A percentile compares a stretch with the other conserved stretches of the same genome.
Evolutionary conservation across 2,888 invertebrate species (phyloP).

Genomic region (Tetrapedia diversipes): DNA sequence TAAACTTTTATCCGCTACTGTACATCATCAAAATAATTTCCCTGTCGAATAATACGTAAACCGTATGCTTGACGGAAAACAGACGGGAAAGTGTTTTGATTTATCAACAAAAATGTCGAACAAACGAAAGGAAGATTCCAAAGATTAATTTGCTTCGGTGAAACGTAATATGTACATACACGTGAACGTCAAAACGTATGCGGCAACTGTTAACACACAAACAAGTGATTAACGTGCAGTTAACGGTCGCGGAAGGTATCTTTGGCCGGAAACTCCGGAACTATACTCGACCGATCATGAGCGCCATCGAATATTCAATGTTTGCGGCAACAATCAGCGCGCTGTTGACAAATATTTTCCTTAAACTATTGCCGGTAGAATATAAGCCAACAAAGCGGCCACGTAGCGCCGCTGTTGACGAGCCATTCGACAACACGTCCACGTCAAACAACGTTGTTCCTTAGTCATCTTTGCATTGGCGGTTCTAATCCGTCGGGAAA

Average conservation of each 20-base stretch:
- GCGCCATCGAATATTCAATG: slow-evolving; percentile 38
- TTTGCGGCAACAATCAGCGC: slow-evolving; percentile 31
- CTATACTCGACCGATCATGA: slow-evolving; percentile 22
- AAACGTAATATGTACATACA: neutral
- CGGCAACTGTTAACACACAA: neutral
- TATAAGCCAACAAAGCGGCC: slow-evolving; percentile 27
- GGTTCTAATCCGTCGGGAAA: slow-evolving; percentile 25
- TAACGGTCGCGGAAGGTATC: slow-evolving; percentile 2
- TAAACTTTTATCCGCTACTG: no score
- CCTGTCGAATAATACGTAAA: no score
- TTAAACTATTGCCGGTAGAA: slow-evolving; percentile 31
- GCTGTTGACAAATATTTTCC: slow-evolving; percentile 39
- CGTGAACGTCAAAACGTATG: neutral
- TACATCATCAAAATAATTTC: no score
- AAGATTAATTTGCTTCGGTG: neutral
- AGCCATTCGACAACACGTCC: slow-evolving; percentile 26
- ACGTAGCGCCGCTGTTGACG: slow-evolving; percentile 21
- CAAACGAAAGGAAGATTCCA: neutral
- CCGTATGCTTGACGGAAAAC: neutral
- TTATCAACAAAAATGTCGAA: no score
- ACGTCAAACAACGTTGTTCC: slow-evolving; percentile 22
- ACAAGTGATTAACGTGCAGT: slow-evolving; percentile 4
- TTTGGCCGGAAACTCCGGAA: slow-evolving; percentile 8
- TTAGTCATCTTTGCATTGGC: slow-evolving; percentile 26
- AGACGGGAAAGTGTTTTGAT: neutral